phyloP scores from a whole-genome alignment of 2,797 vertebrate genomes.

The Anas acuta region DNA sequence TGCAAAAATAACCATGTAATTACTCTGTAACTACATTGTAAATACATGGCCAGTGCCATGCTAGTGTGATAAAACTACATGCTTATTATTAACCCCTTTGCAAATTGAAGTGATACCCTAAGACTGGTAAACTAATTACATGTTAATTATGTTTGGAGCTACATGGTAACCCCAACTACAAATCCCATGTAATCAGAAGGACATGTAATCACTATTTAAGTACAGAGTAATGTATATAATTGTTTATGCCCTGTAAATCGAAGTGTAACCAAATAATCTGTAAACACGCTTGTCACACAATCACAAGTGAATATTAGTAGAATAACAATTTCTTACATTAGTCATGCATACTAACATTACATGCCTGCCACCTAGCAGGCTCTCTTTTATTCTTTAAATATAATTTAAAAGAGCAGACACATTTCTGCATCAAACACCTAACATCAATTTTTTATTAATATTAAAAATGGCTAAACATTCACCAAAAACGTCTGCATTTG shows the following conservation, averaged over 20 bases:
- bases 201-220: conserved; percentile 72
- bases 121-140: conserved; percentile 74
- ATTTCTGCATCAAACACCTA: conserved; percentile 88
- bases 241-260: conserved; percentile 85
- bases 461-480: conserved; percentile 96
- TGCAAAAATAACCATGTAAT: conserved; percentile 87
- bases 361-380: conserved; percentile 91
- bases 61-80: conserved; percentile 76
- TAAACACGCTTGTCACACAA: conserved; percentile 99
- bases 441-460: conserved; percentile 93
- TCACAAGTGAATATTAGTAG: conserved; percentile 93
- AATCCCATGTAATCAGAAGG: conserved; percentile 74
- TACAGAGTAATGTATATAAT: conserved; percentile 82
- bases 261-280: conserved; percentile 89
- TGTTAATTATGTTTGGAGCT: conserved; percentile 76
- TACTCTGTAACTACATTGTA: conserved; percentile 82
- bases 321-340: conserved; percentile 87
- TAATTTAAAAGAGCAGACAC: conserved; percentile 87
- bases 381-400: conserved; percentile 90
- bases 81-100: conserved; percentile 61
- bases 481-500: conserved; percentile 94
- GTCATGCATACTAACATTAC: conserved; percentile 98
- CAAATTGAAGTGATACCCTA: conserved; percentile 76
- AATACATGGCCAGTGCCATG: conserved; percentile 79
- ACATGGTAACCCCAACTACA: conserved; percentile 78